These are phyloP conservation scores for Xylota sylvarum DNA, from an alignment of 2,888 invertebrate species.

Conservation along the genomic window DNA sequence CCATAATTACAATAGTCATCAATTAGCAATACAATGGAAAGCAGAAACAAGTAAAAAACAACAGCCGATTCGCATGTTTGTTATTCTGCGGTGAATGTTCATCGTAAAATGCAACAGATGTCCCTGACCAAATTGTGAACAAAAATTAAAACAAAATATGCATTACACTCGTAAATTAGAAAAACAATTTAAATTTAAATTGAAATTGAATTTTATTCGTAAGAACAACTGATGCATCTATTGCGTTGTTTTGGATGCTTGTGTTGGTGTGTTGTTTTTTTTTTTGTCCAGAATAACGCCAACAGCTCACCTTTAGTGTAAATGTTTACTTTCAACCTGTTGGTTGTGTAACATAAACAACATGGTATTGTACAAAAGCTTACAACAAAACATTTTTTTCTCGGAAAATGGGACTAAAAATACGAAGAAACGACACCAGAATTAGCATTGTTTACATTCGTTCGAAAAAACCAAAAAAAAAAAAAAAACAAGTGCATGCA, in stretches of 20 bases:
- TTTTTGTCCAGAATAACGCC: not conserved
- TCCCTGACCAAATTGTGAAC: not conserved
- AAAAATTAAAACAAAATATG: not conserved
- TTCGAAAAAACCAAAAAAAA: not conserved
- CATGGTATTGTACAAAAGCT: conserved; percentile 1
- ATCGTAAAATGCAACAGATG: not conserved
- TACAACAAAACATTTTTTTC: conserved; percentile 12
- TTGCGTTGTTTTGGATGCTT: not conserved
- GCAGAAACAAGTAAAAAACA: not conserved
- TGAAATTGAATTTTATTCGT: not conserved
- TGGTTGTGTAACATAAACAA: conserved; percentile 28
- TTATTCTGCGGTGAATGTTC: not conserved
- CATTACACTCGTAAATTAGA: not conserved
- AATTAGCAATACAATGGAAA: not conserved
- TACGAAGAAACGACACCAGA: conserved; percentile 13
- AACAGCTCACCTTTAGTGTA: conserved; percentile 5
- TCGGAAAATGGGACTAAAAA: conserved; percentile 32
- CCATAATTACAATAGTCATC: not conserved
- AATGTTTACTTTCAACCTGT: conserved; percentile 46
- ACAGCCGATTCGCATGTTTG: not conserved
- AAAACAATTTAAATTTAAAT: not conserved
- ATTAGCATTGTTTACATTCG: conserved; percentile 23
- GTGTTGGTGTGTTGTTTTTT: not conserved
- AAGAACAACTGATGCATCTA: not conserved
- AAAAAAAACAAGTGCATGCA: conserved; percentile 19